phyloP scores from a whole-genome alignment of 2,113 vertebrate genomes.

The Oxygymnocypris stewartii region DNA sequence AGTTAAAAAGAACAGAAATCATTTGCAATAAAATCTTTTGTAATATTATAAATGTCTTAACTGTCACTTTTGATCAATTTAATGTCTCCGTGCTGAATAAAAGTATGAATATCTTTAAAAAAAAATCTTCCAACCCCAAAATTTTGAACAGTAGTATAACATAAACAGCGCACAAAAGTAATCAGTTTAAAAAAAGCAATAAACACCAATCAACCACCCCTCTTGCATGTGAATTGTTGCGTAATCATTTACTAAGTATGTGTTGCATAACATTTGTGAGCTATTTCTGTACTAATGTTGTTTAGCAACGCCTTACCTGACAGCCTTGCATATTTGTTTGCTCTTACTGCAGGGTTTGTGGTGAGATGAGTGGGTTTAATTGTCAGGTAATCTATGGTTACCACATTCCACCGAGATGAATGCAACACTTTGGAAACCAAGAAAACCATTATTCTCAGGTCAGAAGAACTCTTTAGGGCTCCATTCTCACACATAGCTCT shows the following conservation, averaged over 20 bases:
- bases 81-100: background rate
- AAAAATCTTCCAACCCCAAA: background rate
- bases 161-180: background rate
- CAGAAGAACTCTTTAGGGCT: constrained; percentile 44
- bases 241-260: constrained; percentile 8
- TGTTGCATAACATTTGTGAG: constrained; percentile 1
- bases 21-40: background rate
- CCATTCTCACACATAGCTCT: constrained; percentile 24
- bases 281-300: constrained; percentile 19
- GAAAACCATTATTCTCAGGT: constrained; percentile 48
- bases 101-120: background rate
- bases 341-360: constrained; percentile 27
- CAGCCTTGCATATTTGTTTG: constrained; percentile 17
- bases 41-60: background rate
- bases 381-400: constrained; percentile 44
- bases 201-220: background rate
- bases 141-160: background rate
- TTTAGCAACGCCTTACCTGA: constrained; percentile 24
- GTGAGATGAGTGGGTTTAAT: constrained; percentile 38
- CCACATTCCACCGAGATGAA: constrained; percentile 41
- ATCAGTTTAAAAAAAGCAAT: background rate
- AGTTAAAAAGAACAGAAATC: background rate
- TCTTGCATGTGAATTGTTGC: background rate
- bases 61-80: background rate
- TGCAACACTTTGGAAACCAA: constrained; percentile 50